These are phyloP conservation scores for Sinohyriopsis cumingii DNA, from an alignment of 2,888 invertebrate species.

Conservation along the genomic window DNA sequence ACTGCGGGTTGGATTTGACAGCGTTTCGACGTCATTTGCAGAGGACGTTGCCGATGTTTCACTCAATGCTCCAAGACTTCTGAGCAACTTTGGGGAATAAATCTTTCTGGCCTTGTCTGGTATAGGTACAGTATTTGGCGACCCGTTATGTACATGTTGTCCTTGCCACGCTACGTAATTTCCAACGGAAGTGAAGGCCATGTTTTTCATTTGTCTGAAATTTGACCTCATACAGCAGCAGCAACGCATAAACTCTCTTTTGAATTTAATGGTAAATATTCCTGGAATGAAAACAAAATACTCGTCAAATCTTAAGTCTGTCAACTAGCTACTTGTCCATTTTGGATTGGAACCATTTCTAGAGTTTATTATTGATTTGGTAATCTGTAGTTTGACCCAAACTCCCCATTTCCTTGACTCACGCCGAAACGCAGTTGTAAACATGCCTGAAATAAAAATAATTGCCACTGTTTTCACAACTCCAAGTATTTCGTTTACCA, in stretches of 20 bases:
- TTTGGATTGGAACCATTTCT: not conserved
- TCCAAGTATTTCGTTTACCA: too few species aligned
- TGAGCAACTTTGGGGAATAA: not conserved
- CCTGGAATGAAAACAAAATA: slow-evolving; percentile 48
- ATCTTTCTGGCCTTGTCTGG: not conserved
- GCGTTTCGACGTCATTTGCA: not conserved
- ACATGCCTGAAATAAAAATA: slow-evolving; percentile 53
- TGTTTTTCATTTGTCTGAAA: slow-evolving; percentile 28
- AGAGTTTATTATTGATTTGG: slow-evolving; percentile 12
- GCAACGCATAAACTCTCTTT: slow-evolving; percentile 60
- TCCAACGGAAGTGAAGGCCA: slow-evolving; percentile 5
- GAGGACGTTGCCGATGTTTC: not conserved
- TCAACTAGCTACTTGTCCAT: too few species aligned
- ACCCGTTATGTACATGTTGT: not conserved
- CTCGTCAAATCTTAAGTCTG: too few species aligned
- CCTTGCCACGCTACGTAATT: too few species aligned
- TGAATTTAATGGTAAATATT: slow-evolving; percentile 65
- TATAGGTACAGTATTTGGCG: not conserved
- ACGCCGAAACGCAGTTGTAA: slow-evolving; percentile 55
- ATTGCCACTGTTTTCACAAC: too few species aligned
- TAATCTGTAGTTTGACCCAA: slow-evolving; percentile 41
- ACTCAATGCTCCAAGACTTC: not conserved
- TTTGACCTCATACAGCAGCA: slow-evolving; percentile 52
- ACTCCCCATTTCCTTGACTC: slow-evolving; percentile 46
- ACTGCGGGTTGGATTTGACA: slow-evolving; percentile 5